Percentiles rank a stretch among this genome's conserved stretches.
Evolutionary conservation across 37 sponge, comb jelly and placozoan species (phyloP).

Genomic region (Mnemiopsis leidyi): DNA sequence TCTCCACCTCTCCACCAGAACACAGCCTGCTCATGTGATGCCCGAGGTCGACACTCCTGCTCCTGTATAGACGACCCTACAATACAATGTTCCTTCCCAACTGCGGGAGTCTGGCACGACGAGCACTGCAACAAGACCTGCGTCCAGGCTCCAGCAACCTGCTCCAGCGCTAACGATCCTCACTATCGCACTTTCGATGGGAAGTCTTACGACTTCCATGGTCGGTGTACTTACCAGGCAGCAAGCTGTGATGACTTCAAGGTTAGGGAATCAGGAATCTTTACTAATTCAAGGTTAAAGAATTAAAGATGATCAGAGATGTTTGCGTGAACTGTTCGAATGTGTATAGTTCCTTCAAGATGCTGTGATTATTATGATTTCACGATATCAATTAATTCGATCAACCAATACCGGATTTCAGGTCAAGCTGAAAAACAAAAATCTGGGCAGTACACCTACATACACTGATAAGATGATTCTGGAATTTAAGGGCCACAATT

Average conservation of each 20-base stretch:
- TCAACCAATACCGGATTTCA: not conserved
- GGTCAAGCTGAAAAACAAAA: not conserved
- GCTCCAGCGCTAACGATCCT: not conserved
- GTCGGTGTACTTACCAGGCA: conserved; percentile 20
- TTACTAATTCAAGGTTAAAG: too few species aligned
- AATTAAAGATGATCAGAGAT: too few species aligned
- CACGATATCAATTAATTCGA: too few species aligned
- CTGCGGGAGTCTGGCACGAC: not conserved
- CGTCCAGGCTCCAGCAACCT: not conserved
- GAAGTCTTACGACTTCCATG: conserved; percentile 26
- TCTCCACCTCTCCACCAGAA: not conserved
- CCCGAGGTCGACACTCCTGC: not conserved
- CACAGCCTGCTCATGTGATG: conserved; percentile 18
- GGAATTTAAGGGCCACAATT: not conserved
- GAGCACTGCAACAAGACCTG: conserved; percentile 6
- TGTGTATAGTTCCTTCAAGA: too few species aligned
- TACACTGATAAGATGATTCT: not conserved
- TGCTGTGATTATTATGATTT: too few species aligned
- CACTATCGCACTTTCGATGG: conserved; percentile 37
- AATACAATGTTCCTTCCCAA: not conserved
- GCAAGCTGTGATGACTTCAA: conserved; percentile 25
- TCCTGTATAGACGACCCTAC: not conserved
- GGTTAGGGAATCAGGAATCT: not conserved
- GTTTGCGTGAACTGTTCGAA: too few species aligned
- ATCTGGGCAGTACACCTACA: not conserved